Base-by-base conservation (phyloP, 2,113 vertebrate genomes). In the Corapipo altera region DNA sequence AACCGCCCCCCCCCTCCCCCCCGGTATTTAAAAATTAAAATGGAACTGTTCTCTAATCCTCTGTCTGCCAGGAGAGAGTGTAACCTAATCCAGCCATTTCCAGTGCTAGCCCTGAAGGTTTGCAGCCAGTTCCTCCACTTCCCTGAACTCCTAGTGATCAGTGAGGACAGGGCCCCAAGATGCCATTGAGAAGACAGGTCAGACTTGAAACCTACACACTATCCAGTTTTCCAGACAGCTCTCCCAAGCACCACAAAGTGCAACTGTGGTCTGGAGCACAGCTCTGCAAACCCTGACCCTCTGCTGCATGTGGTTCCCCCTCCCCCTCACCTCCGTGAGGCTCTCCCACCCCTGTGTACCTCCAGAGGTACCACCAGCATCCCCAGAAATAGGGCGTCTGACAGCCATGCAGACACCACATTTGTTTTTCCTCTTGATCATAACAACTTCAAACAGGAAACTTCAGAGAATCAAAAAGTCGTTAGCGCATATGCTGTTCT, bases 321-420 rank as follows among this genome's bases (percentile, higher is more conserved):
- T 17, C 12, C 28, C 3, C n/a, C n/a, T n/a, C n/a, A 15, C 54
- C 28, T 23, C 39, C 0, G 1, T 0, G 0, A 46, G 57, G 28
- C 46, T 62, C 33, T 54, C 28, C 51, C 43, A 15, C 12, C 28
- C 15, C 26, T 7, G 12, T 1, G 2, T 16, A 26, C n/a, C 58
- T 26, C 46, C 4, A 3, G 26, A 57, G 71, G n/a, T 3, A 49
- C n/a, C 39, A 23, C 4, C 59, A 28, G 32, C 4, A 24, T 57
- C 44, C 65, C 48, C 72, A 52, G n/a, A 69, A 80, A 46, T 0
- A 0, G 52, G 8, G 21, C 1, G 3, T 37, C 74, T 93, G 93
- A 52, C 59, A 71, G 64, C 58, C 51, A 51, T 1, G 2, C 28
- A 57, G 90, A 69, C 71, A 94, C 35, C 48, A 51, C 14, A 1